Evolutionary conservation across 1,140 invertebrate species (phyloP), one percentile per base, ranked within the genome.

Genomic region (Anadara kagoshimensis): DNA sequence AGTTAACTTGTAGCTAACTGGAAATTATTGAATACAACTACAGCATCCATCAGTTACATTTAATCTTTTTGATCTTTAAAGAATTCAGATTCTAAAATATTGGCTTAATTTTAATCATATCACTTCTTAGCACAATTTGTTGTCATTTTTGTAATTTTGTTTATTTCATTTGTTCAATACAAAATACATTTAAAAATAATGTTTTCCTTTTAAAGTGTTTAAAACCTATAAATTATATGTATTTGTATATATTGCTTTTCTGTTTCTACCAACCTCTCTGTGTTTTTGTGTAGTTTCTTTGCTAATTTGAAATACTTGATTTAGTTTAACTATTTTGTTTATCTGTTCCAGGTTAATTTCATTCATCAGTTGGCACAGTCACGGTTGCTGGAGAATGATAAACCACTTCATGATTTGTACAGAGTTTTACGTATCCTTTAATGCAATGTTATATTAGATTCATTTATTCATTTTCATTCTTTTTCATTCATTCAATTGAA

Each of bases 311-410:
- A n/a, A n/a, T n/a, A n/a, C n/a, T n/a, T n/a, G n/a, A n/a, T n/a
- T n/a, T 43, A 49, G 47, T 10, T 26, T 36, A 10, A 18, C 0
- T 8, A 26, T 51, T 14, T 24, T 18, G 22, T 24, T 22, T 65
- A 64, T 54, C 7, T 36, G 7, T 36, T 36, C 2, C 77, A 86
- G 84, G 92, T 98, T 8, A 93, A 94, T 78, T 99, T 96, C 89
- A 94, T 99, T 64, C 96, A 98, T 85, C 94, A 97, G 84, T 91
- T 94, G 62, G 93, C 97, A 0, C 98, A 99, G 90, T 93, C 94
- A 0, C 92, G 97, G 69, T 90, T 99, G 0, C 93, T 94, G 16
- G 95, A 97, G 67, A 95, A 95, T 79, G 87, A 90, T 29, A 93
- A 95, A 82, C 93, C 96, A 18, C 91, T 96, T 5, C 93, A 94